phyloP scores from a whole-genome alignment of 2,113 vertebrate species.

The Harpagus bidentatus region DNA sequence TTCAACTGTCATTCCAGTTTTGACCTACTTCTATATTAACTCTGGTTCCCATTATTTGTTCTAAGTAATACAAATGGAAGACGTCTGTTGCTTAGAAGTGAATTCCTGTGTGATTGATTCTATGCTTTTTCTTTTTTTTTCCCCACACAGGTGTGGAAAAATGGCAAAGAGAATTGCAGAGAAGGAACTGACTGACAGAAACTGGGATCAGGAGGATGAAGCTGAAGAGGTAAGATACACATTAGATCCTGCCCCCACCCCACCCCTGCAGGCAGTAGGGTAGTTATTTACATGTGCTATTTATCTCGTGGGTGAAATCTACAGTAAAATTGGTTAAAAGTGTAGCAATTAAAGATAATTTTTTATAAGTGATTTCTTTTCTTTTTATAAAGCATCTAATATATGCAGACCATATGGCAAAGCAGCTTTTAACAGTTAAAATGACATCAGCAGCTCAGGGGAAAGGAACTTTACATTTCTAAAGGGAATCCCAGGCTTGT shows the following conservation, averaged over 20 bases:
- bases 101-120: neutral
- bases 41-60: neutral
- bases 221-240: constrained; percentile 83
- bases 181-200: constrained; percentile 94
- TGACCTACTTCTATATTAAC: neutral
- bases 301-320: neutral
- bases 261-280: neutral
- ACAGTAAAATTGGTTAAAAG: neutral
- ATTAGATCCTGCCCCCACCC: rapidly evolving
- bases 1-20: neutral
- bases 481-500: neutral
- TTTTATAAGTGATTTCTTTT: neutral
- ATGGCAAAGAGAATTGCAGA: constrained; percentile 97
- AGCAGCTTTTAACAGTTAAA: neutral
- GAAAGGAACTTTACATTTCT: neutral
- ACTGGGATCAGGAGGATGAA: constrained; percentile 98
- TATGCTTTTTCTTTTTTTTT: neutral
- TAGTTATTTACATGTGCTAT: neutral
- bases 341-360: neutral
- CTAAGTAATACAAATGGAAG: neutral
- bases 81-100: neutral
- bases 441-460: neutral
- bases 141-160: constrained; percentile 35
- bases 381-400: neutral
- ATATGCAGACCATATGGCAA: neutral